These are phyloP conservation scores for Caenorhabditis latens DNA, from an alignment of 1,140 invertebrate species.

Conservation along the genomic window DNA sequence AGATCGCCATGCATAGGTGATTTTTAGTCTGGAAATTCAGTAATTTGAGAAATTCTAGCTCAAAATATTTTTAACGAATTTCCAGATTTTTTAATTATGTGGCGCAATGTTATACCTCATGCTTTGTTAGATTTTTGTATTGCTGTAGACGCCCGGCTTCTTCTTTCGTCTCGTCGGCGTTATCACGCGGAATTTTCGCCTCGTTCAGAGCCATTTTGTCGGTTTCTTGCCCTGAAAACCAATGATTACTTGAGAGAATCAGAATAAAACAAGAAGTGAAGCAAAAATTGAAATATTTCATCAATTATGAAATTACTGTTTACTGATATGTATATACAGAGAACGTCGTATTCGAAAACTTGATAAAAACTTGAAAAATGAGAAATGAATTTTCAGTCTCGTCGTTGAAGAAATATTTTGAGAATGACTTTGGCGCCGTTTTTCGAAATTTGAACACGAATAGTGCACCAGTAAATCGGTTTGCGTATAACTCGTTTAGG, in stretches of 20 bases:
- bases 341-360: too few species aligned
- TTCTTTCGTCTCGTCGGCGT: conserved; percentile 18
- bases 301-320: too few species aligned
- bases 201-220: conserved; percentile 11
- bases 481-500: not conserved
- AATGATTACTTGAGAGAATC: not conserved
- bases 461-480: not conserved
- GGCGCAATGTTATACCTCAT: conserved; percentile 39
- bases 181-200: not conserved
- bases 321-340: too few species aligned
- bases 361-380: not conserved
- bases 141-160: conserved; percentile 53
- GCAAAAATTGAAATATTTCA: not conserved
- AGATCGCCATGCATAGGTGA: too few species aligned
- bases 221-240: not conserved
- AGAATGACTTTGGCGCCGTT: not conserved
- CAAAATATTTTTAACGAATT: too few species aligned
- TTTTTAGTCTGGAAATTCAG: too few species aligned
- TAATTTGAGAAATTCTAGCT: too few species aligned
- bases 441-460: not conserved
- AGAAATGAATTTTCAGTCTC: not conserved
- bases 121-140: conserved; percentile 64
- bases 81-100: too few species aligned
- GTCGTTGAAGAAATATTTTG: not conserved
- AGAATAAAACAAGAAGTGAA: not conserved